These are phyloP conservation scores for Atta texana DNA, from an alignment of 1,140 invertebrate genomes.

Conservation along the genomic window DNA sequence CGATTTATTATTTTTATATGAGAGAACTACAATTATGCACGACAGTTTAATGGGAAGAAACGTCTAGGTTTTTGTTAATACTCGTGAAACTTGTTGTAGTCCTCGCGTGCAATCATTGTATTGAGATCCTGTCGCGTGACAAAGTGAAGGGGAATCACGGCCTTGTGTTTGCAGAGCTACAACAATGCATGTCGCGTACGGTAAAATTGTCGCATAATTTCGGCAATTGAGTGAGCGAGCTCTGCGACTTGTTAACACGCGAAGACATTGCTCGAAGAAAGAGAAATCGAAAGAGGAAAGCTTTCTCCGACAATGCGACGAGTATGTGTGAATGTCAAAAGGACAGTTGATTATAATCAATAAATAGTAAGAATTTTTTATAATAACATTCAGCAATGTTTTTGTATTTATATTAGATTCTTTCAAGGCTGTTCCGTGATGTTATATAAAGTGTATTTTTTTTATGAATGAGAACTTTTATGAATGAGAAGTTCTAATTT, in stretches of 20 bases:
- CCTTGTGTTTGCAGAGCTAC: conserved; percentile 27
- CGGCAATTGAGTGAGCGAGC: conserved; percentile 16
- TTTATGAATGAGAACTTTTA: no score
- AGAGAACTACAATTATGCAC: not conserved
- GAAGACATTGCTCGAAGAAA: conserved; percentile 22
- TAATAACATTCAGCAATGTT: not conserved
- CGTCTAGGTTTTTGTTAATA: conserved; percentile 8
- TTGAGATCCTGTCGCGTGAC: conserved; percentile 46
- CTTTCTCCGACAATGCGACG: conserved; percentile 14
- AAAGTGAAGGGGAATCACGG: conserved; percentile 54
- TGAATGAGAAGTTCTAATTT: no score
- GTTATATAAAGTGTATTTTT: no score
- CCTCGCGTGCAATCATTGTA: conserved; percentile 12
- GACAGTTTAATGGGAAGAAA: not conserved
- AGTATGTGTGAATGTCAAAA: conserved; percentile 3
- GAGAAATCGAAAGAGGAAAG: conserved; percentile 43
- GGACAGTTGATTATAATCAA: not conserved
- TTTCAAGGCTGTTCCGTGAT: not conserved
- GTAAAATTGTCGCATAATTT: conserved; percentile 44
- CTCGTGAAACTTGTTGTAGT: conserved; percentile 20
- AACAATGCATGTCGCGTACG: not conserved
- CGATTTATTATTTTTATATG: conserved; percentile 7
- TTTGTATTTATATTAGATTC: not conserved
- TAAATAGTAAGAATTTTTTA: not conserved
- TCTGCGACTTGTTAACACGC: not conserved